Evolutionary conservation across 2,888 invertebrate species (phyloP), one percentile per base, ranked within the genome.

Genomic region (Habroteleia sp.): DNA sequence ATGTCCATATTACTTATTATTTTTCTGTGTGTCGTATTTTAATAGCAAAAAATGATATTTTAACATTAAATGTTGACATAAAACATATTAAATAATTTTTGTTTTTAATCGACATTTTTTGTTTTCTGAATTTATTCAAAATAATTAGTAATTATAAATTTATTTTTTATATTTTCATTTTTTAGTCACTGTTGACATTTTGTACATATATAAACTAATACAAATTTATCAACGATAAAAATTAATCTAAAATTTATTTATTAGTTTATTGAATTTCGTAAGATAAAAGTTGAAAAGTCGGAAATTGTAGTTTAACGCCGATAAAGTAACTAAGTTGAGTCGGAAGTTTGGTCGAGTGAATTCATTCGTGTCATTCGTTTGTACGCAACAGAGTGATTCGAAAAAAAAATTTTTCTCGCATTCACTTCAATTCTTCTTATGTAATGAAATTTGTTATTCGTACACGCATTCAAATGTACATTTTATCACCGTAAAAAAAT

Each of bases 231-330:
- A n/a, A n/a, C n/a, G n/a, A n/a, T n/a, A n/a, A n/a, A n/a, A 20
- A 20, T 20, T 20, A 16, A 17, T 39, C 8, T 7, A 8, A 14
- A 35, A 14, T 35, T 5, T 4, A 25, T 37, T 14, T 10, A 20
- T 31, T 41, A 2, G 7, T 35, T 17, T 20, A 35, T 10, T 58
- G 13, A 8, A 44, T 0, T 16, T n/a, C n/a, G 33, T 8, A 3
- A 37, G 8, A 27, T 25, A 60, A 46, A 60, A 60, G 60, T 37
- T 37, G 44, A 60, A 60, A 46, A 60, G 46, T 46, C 60, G 46
- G 60, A 60, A 60, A 60, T 46, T 23, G 46, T 37, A 60, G 44
- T 60, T 60, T 60, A 60, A 35, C 60, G 46, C 7, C 46, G 46
- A 46, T 46, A 37, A 46, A 60, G 37, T 46, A 44, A 41, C 44